A percentile compares a stretch with the other conserved stretches of the same genome.
Evolutionary conservation across 2,888 invertebrate genomes (phyloP).

Genomic region (Theodoxus fluviatilis): DNA sequence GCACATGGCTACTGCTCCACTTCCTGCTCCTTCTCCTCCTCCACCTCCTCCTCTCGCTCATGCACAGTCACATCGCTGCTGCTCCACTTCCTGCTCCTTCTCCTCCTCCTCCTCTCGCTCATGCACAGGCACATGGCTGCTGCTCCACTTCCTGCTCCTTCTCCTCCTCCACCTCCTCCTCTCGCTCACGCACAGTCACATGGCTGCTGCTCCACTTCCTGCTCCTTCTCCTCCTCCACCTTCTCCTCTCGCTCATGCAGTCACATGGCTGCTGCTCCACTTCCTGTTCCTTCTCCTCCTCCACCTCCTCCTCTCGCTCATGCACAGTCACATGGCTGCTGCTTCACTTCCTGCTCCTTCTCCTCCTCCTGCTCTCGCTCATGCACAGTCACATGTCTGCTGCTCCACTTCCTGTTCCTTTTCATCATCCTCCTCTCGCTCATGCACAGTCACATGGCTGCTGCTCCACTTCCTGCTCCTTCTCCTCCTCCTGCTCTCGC

Average conservation of each 20-base stretch:
- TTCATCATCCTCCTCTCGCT: too few relatives aligned
- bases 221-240: background rate
- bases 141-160: background rate
- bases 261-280: background rate
- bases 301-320: background rate
- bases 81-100: too few relatives aligned
- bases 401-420: too few relatives aligned
- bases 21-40: too few relatives aligned
- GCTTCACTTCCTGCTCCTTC: background rate
- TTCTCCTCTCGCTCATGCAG: background rate
- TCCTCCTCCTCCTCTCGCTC: too few relatives aligned
- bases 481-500: background rate
- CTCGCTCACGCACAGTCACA: conserved; percentile 5
- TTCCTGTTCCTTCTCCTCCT: background rate
- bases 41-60: too few relatives aligned
- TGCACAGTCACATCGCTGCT: too few relatives aligned
- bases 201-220: background rate
- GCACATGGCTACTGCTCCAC: too few relatives aligned
- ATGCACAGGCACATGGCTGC: conserved; percentile 29
- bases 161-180: background rate
- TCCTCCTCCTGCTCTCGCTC: background rate
- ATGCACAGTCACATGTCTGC: too few relatives aligned
- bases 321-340: background rate
- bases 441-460: conserved; percentile 29
- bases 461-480: background rate